Base-by-base conservation (phyloP, 2,113 vertebrate species). In the Neolamprologus fasciatus region DNA sequence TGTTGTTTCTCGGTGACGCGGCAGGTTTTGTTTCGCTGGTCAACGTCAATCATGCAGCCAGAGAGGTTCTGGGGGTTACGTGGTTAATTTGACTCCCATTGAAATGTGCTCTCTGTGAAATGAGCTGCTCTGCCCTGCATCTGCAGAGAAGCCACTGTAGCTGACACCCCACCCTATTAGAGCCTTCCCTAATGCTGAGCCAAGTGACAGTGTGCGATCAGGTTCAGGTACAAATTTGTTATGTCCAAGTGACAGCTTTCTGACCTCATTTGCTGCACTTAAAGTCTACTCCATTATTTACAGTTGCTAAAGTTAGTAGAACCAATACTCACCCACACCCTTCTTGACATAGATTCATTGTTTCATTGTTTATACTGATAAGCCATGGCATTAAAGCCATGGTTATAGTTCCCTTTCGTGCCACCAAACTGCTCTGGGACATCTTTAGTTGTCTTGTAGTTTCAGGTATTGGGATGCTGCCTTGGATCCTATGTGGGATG, bases 221-320 rank as follows among this genome's bases (percentile, higher is more conserved):
- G 82, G 90, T 87, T 85, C 87, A 86, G 81, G 68, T 86, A 84
- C 86, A 82, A 84, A 80, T 94, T 86, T 80, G 80, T 42, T n/a
- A 17, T 42, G 40, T 91, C 54, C 73, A 54, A 87, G 88, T 87
- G 89, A 91, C 87, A 87, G 86, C 78, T 50, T 78, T 80, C 85
- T 71, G 80, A 91, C 78, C 90, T 45, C 42, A 45, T 78, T 76
- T 28, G 2, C 57, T 71, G 78, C 86, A 82, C 87, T 87, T 84
- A 84, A 61, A 63, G 45, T 84, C 86, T 82, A 26, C 88, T 85
- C 40, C 66, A 55, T 91, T 88, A 93, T 91, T 93, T 91, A 93
- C 86, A 66, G 84, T 21, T 91, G 85, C 90, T 89, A 91, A 93
- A 51, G 10, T 51, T 78, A 6, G 42, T 8, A 28, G 71, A 50